Conservation (phyloP, 2,888 invertebrate genomes). For the Scaptomyza tumidula region DNA sequence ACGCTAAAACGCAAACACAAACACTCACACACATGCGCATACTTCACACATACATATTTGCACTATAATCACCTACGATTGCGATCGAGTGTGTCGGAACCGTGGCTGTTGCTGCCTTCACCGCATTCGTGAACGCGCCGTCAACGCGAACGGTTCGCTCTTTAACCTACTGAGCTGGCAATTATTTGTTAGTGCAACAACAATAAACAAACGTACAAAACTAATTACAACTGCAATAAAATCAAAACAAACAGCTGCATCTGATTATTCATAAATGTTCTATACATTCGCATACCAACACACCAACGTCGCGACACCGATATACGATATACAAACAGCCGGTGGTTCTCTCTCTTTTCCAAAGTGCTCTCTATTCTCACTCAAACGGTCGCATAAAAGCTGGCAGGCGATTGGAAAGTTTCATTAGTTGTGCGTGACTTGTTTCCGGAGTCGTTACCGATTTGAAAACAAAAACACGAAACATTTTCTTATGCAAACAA, state of each 20-base stretch:
- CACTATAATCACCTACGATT: slow-evolving; percentile 24
- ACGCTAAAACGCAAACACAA: slow-evolving; percentile 4
- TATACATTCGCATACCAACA: slow-evolving; percentile 31
- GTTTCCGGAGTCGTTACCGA: slow-evolving; percentile 31
- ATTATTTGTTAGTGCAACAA: slow-evolving; percentile 16
- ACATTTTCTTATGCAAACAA: neutral
- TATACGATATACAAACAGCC: slow-evolving; percentile 39
- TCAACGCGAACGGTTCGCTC: slow-evolving; percentile 51
- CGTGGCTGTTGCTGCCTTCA: slow-evolving; percentile 11
- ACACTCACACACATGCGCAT: slow-evolving; percentile 5
- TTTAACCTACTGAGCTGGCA: neutral
- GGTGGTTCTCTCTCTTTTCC: slow-evolving; percentile 19
- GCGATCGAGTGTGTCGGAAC: slow-evolving; percentile 31
- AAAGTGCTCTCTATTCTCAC: slow-evolving; percentile 5
- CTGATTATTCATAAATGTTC: slow-evolving; percentile 19
- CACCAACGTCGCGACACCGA: slow-evolving; percentile 13
- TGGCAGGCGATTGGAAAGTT: slow-evolving; percentile 39
- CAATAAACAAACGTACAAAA: slow-evolving; percentile 46
- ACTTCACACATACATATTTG: slow-evolving; percentile 8
- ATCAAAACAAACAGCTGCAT: slow-evolving; percentile 31
- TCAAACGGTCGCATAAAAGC: slow-evolving; percentile 51
- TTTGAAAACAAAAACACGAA: neutral
- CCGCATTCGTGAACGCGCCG: slow-evolving; percentile 50
- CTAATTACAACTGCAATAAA: slow-evolving; percentile 29
- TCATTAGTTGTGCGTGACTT: slow-evolving; percentile 62